Evolutionary conservation across 2,888 invertebrate genomes (phyloP).

Genomic region (Lucinisca nassula): DNA sequence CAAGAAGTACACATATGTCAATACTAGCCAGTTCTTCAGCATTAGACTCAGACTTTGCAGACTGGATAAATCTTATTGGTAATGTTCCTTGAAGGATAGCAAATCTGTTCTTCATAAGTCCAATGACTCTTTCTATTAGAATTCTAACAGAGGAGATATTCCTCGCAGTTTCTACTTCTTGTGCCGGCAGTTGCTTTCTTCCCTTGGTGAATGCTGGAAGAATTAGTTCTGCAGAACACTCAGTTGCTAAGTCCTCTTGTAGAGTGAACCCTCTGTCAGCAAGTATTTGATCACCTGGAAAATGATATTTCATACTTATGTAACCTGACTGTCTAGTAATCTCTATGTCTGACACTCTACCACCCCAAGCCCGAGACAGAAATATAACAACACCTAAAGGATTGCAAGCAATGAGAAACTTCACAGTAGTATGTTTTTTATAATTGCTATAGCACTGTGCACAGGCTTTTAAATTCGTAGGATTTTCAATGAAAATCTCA

Average conservation of each 20-base stretch:
- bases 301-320: constrained; percentile 47
- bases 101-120: constrained; percentile 64
- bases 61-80: neutral
- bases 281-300: constrained; percentile 67
- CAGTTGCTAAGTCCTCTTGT: constrained; percentile 65
- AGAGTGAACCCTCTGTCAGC: constrained; percentile 69
- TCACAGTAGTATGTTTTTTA: constrained; percentile 32
- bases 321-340: constrained; percentile 60
- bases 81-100: constrained; percentile 44
- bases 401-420: constrained; percentile 40
- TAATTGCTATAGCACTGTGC: constrained; percentile 40
- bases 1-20: neutral
- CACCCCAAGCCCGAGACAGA: constrained; percentile 63
- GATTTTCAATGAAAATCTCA: constrained; percentile 39
- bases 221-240: constrained; percentile 59
- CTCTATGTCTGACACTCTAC: constrained; percentile 66
- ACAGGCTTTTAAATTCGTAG: constrained; percentile 18
- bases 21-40: neutral
- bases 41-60: neutral
- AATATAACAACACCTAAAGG: constrained; percentile 53
- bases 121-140: constrained; percentile 68
- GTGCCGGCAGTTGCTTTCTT: constrained; percentile 62
- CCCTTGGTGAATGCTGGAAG: constrained; percentile 62
- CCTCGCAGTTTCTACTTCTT: constrained; percentile 64
- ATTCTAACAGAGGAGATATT: constrained; percentile 60